Evolutionary conservation across 2,888 invertebrate genomes (phyloP).

Genomic region (Heliconius sara): DNA sequence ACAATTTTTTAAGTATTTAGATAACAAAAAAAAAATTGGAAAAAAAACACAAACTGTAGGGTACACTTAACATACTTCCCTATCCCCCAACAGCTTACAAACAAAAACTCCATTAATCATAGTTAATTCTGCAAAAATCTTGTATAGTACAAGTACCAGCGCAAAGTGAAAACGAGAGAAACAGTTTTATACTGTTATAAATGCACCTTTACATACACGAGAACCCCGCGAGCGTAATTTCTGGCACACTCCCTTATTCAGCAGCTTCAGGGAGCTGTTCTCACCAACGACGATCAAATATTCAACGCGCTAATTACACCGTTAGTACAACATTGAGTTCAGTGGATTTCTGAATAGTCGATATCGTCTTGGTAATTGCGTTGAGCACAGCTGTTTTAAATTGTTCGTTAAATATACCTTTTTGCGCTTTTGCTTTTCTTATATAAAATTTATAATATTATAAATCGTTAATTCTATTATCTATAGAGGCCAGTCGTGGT

Average conservation of each 20-base stretch:
- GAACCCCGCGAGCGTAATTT: constrained; percentile 32
- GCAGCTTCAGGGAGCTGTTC: constrained; percentile 39
- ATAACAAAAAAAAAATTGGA: no score
- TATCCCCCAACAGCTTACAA: neutral
- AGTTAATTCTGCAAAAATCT: neutral
- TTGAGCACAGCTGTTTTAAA: neutral
- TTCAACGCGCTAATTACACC: constrained; percentile 40
- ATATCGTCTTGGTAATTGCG: constrained; percentile 9
- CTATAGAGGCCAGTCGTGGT: no score
- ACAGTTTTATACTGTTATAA: constrained; percentile 14
- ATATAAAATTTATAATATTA: no score
- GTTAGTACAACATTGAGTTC: constrained; percentile 30
- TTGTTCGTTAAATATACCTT: constrained; percentile 8
- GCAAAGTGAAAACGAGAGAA: neutral
- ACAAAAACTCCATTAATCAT: neutral
- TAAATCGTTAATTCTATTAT: no score
- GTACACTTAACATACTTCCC: neutral
- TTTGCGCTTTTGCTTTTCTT: neutral
- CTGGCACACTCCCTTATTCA: constrained; percentile 38
- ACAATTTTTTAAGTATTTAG: no score
- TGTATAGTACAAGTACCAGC: neutral
- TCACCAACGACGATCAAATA: constrained; percentile 40
- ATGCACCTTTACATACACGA: constrained; percentile 23
- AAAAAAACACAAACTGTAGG: no score
- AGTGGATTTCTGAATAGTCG: constrained; percentile 22